Evolutionary conservation across 2,113 vertebrate genomes (phyloP).

Genomic region (Oreocharis arfaki): DNA sequence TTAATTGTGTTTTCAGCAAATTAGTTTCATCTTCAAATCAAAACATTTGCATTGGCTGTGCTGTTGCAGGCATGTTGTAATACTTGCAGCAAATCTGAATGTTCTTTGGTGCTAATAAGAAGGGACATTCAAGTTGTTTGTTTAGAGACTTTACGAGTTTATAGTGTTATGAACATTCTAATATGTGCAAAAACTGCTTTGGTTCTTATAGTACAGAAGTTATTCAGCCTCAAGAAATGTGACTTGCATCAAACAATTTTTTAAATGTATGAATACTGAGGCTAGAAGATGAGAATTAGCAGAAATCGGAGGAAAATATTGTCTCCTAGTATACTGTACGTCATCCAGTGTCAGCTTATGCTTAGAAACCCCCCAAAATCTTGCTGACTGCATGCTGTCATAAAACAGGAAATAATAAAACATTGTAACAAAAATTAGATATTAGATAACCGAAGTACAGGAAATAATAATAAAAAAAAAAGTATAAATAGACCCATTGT

Average conservation of each 20-base stretch:
- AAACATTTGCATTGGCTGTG: background rate
- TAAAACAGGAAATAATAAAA: background rate
- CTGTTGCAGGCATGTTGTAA: background rate
- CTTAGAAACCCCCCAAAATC: background rate
- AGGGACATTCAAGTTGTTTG: background rate
- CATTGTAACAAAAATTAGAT: background rate
- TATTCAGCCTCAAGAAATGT: background rate
- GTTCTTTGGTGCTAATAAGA: background rate
- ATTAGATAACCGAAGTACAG: background rate
- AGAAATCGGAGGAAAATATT: background rate
- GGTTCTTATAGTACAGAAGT: background rate
- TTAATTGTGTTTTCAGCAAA: background rate
- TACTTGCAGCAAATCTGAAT: background rate
- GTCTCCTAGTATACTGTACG: background rate
- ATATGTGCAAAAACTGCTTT: background rate
- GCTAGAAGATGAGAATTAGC: background rate
- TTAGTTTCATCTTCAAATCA: background rate
- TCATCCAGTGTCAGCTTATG: background rate
- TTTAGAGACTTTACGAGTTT: background rate
- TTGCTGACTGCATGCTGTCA: background rate
- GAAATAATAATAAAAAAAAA: background rate
- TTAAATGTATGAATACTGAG: background rate
- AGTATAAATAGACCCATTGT: background rate
- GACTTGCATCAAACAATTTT: background rate
- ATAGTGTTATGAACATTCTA: background rate